phyloP scores from a whole-genome alignment of 2,113 vertebrate species.

The Entelurus aequoreus region DNA sequence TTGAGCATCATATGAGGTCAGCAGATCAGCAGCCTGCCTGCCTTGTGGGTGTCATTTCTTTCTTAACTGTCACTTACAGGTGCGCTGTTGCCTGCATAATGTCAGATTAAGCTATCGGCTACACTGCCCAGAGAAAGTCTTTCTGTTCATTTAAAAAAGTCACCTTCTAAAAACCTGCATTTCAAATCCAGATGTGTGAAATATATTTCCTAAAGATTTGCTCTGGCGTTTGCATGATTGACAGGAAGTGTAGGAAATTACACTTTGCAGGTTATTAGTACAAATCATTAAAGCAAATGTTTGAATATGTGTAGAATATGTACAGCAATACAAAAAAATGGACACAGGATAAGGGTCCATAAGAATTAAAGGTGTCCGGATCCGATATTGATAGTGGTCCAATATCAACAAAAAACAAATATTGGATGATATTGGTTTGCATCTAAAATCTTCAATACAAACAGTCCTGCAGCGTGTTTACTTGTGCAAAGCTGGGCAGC shows the following conservation, averaged over 20 bases:
- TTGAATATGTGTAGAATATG: constrained; percentile 5
- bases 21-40: constrained; percentile 48
- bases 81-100: constrained; percentile 69
- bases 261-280: constrained; percentile 9
- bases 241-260: constrained; percentile 31
- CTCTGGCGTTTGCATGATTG: constrained; percentile 42
- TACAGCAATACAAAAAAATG: constrained; percentile 25
- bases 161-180: constrained; percentile 62
- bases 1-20: constrained; percentile 62
- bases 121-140: constrained; percentile 56
- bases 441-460: no score
- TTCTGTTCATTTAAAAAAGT: constrained; percentile 69
- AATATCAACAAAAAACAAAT: no score
- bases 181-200: constrained; percentile 55
- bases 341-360: constrained; percentile 26
- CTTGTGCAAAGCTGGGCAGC: no score
- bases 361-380: no score
- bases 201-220: constrained; percentile 42
- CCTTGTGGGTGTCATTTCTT: constrained; percentile 61
- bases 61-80: constrained; percentile 63
- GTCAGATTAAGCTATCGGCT: constrained; percentile 69
- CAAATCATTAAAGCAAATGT: no score
- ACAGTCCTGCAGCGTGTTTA: no score
- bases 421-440: no score
- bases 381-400: no score